Evolutionary conservation across 1,140 invertebrate genomes (phyloP).

Genomic region (Calephelis virginiensis): DNA sequence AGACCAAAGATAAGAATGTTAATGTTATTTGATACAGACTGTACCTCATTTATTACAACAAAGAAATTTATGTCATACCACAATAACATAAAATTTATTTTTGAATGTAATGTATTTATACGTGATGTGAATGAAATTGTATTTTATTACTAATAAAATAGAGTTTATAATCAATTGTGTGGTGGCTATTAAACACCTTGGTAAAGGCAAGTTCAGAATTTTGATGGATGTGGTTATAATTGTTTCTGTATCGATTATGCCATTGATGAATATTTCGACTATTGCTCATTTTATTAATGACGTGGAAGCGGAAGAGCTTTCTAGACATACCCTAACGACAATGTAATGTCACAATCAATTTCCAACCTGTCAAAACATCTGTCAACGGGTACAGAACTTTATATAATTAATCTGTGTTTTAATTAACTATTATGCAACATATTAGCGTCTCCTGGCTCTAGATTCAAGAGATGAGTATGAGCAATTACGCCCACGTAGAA

Average conservation of each 20-base stretch:
- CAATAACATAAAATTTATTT: constrained; percentile 39
- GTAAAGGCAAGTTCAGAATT: constrained; percentile 62
- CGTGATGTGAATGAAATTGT: constrained; percentile 32
- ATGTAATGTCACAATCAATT: constrained; percentile 74
- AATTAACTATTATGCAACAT: constrained; percentile 28
- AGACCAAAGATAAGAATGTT: constrained; percentile 75
- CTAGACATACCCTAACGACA: constrained; percentile 66
- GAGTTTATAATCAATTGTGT: constrained; percentile 35
- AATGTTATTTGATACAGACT: constrained; percentile 69
- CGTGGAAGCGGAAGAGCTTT: constrained; percentile 70
- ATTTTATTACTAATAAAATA: constrained; percentile 33
- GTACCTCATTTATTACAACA: constrained; percentile 39
- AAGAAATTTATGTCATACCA: constrained; percentile 38
- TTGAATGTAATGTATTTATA: constrained; percentile 16
- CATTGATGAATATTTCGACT: constrained; percentile 77
- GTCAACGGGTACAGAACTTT: constrained; percentile 56
- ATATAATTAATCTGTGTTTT: constrained; percentile 57
- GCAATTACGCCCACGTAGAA: neutral
- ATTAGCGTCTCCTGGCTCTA: constrained; percentile 19
- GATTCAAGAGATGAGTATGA: constrained; percentile 4
- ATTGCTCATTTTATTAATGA: constrained; percentile 79
- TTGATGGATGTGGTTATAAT: constrained; percentile 78
- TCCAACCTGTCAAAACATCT: constrained; percentile 73
- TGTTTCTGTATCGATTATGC: constrained; percentile 79
- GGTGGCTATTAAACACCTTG: constrained; percentile 39